phyloP scores from a whole-genome alignment of 2,113 vertebrate genomes.

The Pterophyllum scalare region DNA sequence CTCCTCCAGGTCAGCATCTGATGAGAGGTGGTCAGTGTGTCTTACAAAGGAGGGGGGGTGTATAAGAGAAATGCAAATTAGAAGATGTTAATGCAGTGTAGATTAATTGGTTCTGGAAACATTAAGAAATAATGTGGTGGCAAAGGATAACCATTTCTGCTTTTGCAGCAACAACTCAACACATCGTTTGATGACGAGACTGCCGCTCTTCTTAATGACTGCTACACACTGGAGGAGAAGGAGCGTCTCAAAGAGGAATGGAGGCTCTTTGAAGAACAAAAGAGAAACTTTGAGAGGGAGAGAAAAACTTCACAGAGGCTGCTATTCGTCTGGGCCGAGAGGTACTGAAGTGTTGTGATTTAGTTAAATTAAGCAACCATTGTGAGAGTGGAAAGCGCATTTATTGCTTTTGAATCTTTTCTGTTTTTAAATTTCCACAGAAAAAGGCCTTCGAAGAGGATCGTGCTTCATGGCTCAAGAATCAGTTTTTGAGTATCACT shows the following conservation, averaged over 20 bases:
- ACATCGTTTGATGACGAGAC: slow-evolving; percentile 92
- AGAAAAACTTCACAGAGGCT: slow-evolving; percentile 94
- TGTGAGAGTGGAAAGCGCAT: neutral
- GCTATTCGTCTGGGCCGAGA: slow-evolving; percentile 94
- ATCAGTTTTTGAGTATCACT: slow-evolving; percentile 95
- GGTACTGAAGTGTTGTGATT: slow-evolving; percentile 70
- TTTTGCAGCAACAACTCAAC: slow-evolving; percentile 88
- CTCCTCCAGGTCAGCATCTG: slow-evolving; percentile 87
- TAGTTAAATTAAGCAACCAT: neutral
- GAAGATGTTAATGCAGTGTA: no score
- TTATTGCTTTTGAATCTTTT: neutral
- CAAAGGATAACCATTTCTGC: slow-evolving; percentile 3
- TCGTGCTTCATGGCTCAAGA: slow-evolving; percentile 91
- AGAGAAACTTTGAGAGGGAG: slow-evolving; percentile 94
- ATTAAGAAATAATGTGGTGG: neutral
- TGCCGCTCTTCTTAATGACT: slow-evolving; percentile 88
- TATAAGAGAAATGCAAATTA: no score
- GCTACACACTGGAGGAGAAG: slow-evolving; percentile 94
- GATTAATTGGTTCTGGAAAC: neutral
- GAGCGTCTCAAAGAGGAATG: slow-evolving; percentile 95
- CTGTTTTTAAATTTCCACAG: slow-evolving; percentile 67
- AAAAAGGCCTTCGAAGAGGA: slow-evolving; percentile 95
- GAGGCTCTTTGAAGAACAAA: slow-evolving; percentile 93
- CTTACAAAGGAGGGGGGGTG: neutral
- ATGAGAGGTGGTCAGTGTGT: neutral